These are phyloP conservation scores for Drosophila repleta DNA, from an alignment of 1,140 invertebrate genomes.

Conservation along the genomic window DNA sequence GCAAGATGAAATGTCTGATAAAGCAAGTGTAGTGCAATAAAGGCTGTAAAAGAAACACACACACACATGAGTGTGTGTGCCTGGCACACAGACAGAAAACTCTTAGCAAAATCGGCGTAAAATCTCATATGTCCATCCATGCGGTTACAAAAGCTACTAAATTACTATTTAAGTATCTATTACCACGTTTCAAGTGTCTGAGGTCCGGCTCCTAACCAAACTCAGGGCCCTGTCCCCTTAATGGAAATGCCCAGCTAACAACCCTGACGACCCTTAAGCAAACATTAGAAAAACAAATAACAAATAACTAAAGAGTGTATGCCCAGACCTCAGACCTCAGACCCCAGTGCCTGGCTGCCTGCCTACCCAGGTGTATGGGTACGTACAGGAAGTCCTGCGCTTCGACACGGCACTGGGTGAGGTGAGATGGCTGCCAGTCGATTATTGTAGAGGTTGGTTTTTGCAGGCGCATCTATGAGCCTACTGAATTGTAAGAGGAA, in stretches of 20 bases:
- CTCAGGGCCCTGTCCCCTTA: slow-evolving; percentile 25
- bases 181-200: slow-evolving; percentile 72
- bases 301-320: slow-evolving; percentile 37
- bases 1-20: slow-evolving; percentile 70
- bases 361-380: slow-evolving; percentile 34
- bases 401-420: slow-evolving; percentile 22
- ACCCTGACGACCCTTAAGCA: slow-evolving; percentile 41
- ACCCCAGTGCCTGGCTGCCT: slow-evolving; percentile 3
- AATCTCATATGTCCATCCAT: slow-evolving; percentile 79
- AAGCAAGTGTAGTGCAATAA: slow-evolving; percentile 64
- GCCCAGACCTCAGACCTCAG: too few species aligned
- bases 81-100: slow-evolving; percentile 12
- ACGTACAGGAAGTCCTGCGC: slow-evolving; percentile 23
- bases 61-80: neutral
- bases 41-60: slow-evolving; percentile 44
- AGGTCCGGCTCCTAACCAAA: slow-evolving; percentile 1
- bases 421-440: neutral
- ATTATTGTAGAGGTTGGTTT: neutral
- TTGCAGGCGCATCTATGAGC: slow-evolving; percentile 13
- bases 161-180: slow-evolving; percentile 80
- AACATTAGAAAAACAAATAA: slow-evolving; percentile 67
- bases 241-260: slow-evolving; percentile 48
- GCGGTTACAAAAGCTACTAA: slow-evolving; percentile 77
- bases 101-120: slow-evolving; percentile 70
- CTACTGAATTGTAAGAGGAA: slow-evolving; percentile 22